Percentiles rank a stretch among this genome's conserved stretches.
phyloP scores from a whole-genome alignment of 2,888 invertebrate genomes.

The Odontothrips loti region DNA sequence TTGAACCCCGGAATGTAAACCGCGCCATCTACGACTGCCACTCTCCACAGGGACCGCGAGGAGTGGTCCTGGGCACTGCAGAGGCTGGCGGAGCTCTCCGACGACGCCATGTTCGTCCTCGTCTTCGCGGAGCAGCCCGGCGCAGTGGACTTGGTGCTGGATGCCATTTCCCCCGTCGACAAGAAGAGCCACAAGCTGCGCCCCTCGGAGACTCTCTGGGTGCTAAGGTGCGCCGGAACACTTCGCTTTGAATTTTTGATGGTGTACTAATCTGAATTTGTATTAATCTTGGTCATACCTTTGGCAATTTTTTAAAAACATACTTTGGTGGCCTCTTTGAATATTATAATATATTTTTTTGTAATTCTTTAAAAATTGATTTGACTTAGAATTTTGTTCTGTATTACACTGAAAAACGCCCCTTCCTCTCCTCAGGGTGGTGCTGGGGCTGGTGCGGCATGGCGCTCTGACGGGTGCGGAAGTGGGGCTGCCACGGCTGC shows the following conservation, averaged over 20 bases:
- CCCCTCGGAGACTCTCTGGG: not conserved
- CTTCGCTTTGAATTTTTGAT: not conserved
- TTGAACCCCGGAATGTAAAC: no score
- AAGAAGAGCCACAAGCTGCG: not conserved
- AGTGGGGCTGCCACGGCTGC: not conserved
- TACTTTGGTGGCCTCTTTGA: no score
- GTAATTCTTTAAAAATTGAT: no score
- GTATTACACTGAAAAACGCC: no score
- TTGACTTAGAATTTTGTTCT: no score
- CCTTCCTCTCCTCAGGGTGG: no score
- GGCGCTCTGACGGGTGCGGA: not conserved
- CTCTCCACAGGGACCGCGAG: not conserved
- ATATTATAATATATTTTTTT: no score
- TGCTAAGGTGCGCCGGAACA: not conserved
- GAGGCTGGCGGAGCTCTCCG: not conserved
- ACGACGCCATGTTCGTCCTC: not conserved
- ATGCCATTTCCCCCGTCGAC: not conserved
- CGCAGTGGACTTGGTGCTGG: not conserved
- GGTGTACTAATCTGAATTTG: no score
- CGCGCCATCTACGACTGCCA: no score
- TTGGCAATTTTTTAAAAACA: no score
- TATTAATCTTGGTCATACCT: no score
- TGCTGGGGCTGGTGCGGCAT: not conserved
- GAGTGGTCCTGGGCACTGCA: constrained; percentile 3
- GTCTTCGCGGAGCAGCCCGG: not conserved